Base-by-base conservation (phyloP, 2,797 vertebrate species). In the Gymnoscopelus braueri region DNA sequence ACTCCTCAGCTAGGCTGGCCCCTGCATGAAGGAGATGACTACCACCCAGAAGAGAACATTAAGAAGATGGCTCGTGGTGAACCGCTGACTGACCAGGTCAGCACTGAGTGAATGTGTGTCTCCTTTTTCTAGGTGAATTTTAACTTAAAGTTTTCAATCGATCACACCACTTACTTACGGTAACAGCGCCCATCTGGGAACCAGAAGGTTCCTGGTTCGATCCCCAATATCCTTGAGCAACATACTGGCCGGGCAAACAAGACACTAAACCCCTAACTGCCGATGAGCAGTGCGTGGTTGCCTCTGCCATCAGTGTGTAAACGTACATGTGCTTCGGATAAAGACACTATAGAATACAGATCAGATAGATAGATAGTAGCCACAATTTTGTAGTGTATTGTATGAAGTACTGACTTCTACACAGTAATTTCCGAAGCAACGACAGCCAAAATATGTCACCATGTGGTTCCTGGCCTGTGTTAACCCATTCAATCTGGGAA, bases 1-100 rank as follows among this genome's bases (percentile, higher is more conserved):
- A 23, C 60, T 60, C n/a, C n/a, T 64, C 87, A 98, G 97, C 82
- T 96, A 56, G 93, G 94, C 4, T 97, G 96, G 96, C 94, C 93
- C 11, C 92, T 97, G 76, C 92, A 95, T 1, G 97, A 98, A 81
- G 96, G 94, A 0, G 97, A 98, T 26, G 84, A 95, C 80, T 97
- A 94, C 72, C 97, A 98, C 80, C 87, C 96, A 1, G 79, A 80
- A 48, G 94, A 93, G 79, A 98, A 96, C 63, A 92, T 88, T 56
- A 85, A 84, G 65, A 98, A 97, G 90, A 98, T 98, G 97, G 57
- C 90, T 55, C 83, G 84, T n/a, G 95, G 95, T 56, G 93, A 94
- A 70, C 92, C 95, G 0, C 91, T 98, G 29, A 94, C 87, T 69
- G 96, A 98, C 65, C 88, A 97, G 96, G 96, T 97, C 91, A 82